These are phyloP conservation scores for Bujurquina vittata DNA, from an alignment of 2,113 vertebrate genomes.

Conservation along the genomic window DNA sequence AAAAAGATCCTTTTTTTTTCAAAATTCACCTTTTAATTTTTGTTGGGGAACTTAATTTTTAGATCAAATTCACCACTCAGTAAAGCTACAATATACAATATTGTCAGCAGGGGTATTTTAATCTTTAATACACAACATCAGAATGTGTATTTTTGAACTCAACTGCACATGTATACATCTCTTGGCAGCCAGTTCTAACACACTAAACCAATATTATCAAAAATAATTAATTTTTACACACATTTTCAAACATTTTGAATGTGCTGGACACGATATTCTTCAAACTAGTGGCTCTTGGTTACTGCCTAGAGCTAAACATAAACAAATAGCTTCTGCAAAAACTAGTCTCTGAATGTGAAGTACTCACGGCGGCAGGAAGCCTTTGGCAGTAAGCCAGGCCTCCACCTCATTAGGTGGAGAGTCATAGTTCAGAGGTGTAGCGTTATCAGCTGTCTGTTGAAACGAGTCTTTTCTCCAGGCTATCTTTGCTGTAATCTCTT, in stretches of 20 bases:
- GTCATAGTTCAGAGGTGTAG: conserved; percentile 66
- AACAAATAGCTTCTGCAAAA: neutral
- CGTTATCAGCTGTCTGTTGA: conserved; percentile 56
- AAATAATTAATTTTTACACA: neutral
- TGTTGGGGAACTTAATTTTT: neutral
- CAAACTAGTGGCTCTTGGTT: neutral
- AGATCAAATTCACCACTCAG: neutral
- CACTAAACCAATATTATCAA: neutral
- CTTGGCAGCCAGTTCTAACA: neutral
- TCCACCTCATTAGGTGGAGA: conserved; percentile 78
- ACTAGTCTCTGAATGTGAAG: neutral
- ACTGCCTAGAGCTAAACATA: neutral
- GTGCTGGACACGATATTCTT: neutral
- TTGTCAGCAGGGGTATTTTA: neutral
- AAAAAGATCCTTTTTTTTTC: neutral
- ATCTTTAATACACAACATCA: neutral
- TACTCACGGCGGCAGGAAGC: conserved; percentile 81
- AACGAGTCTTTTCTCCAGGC: conserved; percentile 52
- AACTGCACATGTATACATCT: neutral
- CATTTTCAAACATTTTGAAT: neutral
- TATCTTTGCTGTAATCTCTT: conserved; percentile 78
- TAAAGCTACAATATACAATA: neutral
- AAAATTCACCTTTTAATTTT: neutral
- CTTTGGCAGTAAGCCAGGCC: conserved; percentile 85
- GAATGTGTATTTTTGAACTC: neutral